Evolutionary conservation across 2,888 invertebrate species (phyloP), one percentile per base, ranked within the genome.

Genomic region (Dioctria rufipes): DNA sequence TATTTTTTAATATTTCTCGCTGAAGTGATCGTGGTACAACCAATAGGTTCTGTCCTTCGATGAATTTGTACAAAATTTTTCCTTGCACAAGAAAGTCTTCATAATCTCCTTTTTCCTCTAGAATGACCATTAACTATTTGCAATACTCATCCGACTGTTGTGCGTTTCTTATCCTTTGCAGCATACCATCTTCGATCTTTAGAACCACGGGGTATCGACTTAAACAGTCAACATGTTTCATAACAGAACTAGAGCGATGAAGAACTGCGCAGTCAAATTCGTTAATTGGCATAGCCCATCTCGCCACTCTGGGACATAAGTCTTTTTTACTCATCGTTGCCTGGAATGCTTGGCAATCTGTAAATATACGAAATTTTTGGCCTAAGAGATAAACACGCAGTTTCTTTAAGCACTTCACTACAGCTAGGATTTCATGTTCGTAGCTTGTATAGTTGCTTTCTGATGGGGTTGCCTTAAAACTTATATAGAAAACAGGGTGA

Each of bases 381-480:
- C n/a, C 65, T 6, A 65, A 39, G 2, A 65, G 65, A 4, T 67
- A 67, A 3, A 67, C 43, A 4, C 66, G 66, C 40, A 67, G 43
- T 46, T 67, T 67, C 3, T 67, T 42, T 8, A 43, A 13, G 5
- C n/a, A 67, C 13, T 46, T 67, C 0, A 67, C 66, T 2, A 67
- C 46, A 3, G 46, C 66, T 8, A 67, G 43, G 11, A 43, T 43
- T 46, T 67, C 66, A 2, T 42, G 11, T 3, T 67, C 66, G 25
- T 67, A 67, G 9, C 66, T 67, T 4, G 66, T 42, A 13, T 43
- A 67, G 6, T 67, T 67, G 3, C 2, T 13, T 67, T 67, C 66
- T 2, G 46, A 40, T 42, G 42, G n/a, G 3, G 43, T 43, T 43
- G 66, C 43, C 8, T 67, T 67, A 8, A 61, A 61, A 61, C 61